Percentiles rank a stretch among this genome's conserved stretches.
Conservation (phyloP, 2,888 invertebrate species). For the Drosophila meridionalis region DNA sequence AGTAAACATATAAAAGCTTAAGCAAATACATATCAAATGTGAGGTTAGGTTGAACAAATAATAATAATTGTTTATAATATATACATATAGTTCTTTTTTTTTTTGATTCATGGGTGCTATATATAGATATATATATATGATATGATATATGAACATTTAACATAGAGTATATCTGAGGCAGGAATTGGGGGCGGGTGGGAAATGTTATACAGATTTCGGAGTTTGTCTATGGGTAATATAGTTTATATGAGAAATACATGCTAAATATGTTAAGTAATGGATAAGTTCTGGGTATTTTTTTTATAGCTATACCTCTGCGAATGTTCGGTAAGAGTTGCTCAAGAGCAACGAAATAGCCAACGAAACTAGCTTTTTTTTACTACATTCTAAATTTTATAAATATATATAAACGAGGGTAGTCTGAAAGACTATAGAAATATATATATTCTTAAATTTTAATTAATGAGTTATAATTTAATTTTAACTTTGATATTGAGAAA, state of each 20-base stretch:
- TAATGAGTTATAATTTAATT: not conserved
- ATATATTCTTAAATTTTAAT: not conserved
- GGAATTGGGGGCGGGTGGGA: not conserved
- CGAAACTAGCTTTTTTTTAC: conserved; percentile 39
- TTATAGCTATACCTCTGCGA: conserved; percentile 42
- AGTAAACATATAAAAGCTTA: conserved; percentile 33
- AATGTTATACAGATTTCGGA: conserved; percentile 27
- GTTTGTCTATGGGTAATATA: conserved; percentile 32
- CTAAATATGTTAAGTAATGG: conserved; percentile 46
- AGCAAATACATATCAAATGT: conserved; percentile 19
- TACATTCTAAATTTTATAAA: not conserved
- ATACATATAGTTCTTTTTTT: conserved; percentile 50
- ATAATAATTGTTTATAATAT: conserved; percentile 37
- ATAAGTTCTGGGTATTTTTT: conserved; percentile 9
- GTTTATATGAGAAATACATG: conserved; percentile 68
- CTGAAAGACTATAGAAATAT: not conserved
- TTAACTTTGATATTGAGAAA: not conserved
- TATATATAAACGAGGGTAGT: not conserved
- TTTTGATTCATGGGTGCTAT: conserved; percentile 58
- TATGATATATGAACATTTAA: conserved; percentile 72
- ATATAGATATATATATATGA: conserved; percentile 14
- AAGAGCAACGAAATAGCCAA: conserved; percentile 31
- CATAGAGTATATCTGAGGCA: conserved; percentile 38
- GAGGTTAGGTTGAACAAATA: conserved; percentile 51
- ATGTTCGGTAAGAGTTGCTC: conserved; percentile 25